Percentiles rank a stretch among this genome's conserved stretches.
phyloP scores from a whole-genome alignment of 2,113 vertebrate species.

The Pollachius pollachius region DNA sequence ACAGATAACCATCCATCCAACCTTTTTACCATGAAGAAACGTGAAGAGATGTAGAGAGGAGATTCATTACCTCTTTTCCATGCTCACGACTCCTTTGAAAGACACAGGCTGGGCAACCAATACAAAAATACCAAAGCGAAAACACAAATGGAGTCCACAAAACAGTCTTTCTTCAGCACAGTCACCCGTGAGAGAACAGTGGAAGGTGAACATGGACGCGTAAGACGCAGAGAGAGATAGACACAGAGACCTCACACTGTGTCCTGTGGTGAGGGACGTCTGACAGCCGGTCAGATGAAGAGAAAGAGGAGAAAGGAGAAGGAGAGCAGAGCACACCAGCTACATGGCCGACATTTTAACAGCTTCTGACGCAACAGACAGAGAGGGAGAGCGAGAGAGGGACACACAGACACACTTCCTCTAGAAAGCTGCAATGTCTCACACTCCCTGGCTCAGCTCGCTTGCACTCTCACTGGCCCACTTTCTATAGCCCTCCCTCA shows the following conservation, averaged over 20 bases:
- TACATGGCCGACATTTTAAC: constrained; percentile 77
- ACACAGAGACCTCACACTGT: constrained; percentile 29
- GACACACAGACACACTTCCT: constrained; percentile 12
- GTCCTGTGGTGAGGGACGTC: constrained; percentile 48
- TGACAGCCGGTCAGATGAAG: constrained; percentile 36
- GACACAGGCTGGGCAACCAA: too few relatives aligned
- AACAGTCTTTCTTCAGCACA: constrained; percentile 42
- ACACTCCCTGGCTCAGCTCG: constrained; percentile 16
- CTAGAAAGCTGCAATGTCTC: constrained; percentile 36
- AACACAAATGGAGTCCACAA: constrained; percentile 27
- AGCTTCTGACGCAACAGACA: constrained; percentile 57
- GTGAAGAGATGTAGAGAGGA: too few relatives aligned
- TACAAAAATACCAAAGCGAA: background rate
- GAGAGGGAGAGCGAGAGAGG: constrained; percentile 26
- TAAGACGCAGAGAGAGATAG: background rate
- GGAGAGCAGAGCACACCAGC: constrained; percentile 51
- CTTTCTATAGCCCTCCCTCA: background rate
- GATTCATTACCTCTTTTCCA: background rate
- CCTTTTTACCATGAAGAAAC: too few relatives aligned
- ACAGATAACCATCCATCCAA: too few relatives aligned
- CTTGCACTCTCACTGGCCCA: constrained; percentile 38
- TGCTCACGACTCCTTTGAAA: background rate
- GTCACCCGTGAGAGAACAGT: constrained; percentile 3
- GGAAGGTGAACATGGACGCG: constrained; percentile 24
- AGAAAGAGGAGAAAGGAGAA: constrained; percentile 7